Evolutionary conservation across 2,113 vertebrate genomes (phyloP), one percentile per base, ranked within the genome.

Genomic region (Isurus oxyrinchus): DNA sequence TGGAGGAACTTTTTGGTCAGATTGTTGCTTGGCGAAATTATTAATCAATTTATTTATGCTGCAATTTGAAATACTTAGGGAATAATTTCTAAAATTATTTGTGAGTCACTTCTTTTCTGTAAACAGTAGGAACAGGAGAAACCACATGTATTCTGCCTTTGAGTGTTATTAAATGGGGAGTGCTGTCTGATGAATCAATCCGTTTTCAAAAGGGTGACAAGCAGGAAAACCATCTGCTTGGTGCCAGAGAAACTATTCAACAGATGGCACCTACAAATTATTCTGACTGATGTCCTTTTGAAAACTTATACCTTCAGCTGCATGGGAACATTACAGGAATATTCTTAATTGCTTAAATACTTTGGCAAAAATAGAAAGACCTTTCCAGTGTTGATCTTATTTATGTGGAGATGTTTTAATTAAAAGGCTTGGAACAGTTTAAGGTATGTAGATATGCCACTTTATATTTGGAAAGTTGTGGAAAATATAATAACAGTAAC

Each of bases 251-350:
- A 93, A 1, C 0, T 97, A 97, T 76, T 96, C 57, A 97, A 44
- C 55, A 96, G 96, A 96, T 94, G 66, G 57, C 25, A 72, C 72
- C 0, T 21, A 97, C 96, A 1, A 97, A 97, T 97, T 97, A 97
- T 97, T 97, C 96, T 96, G 96, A 69, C 27, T 96, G 94, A 97
- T 96, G 81, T 94, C 53, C 5, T 55, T 87, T n/a, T 96, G 90
- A 96, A 96, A 97, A 72, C 59, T 96, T 0, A 14, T 97, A 13
- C 97, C 96, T 81, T 96, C 96, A 96, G 21, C 16, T 96, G 31
- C 76, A 96, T 94, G 95, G 95, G 55, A 96, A 19, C 27, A 55
- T 96, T 96, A 8, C 49, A 96, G 14, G 3, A 3, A 88, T 97
- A 97, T 96, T 69, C 8, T 81, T 96, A 96, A 97, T 93, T 69